Evolutionary conservation across 1,140 invertebrate species (phyloP).

Genomic region (Lepidurus arcticus): DNA sequence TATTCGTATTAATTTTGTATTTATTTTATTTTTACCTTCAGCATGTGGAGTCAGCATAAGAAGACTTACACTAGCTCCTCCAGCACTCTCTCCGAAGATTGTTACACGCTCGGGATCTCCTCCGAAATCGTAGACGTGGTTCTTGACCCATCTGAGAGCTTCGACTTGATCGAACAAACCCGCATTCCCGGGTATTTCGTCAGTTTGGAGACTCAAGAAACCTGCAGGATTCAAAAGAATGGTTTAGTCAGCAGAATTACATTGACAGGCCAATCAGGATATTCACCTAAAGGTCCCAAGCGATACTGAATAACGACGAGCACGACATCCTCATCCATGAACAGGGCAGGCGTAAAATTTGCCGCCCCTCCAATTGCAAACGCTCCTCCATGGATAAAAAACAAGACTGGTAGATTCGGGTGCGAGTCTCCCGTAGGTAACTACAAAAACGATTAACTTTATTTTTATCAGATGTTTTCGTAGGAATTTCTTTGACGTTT

Average conservation of each 20-base stretch:
- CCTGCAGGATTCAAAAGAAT: not conserved
- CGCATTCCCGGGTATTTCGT: constrained; percentile 50
- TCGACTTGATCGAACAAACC: constrained; percentile 55
- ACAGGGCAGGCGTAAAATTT: constrained; percentile 35
- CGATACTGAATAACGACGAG: constrained; percentile 44
- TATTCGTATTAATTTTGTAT: not conserved
- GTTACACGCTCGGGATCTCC: constrained; percentile 36
- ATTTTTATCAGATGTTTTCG: not conserved
- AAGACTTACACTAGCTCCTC: constrained; percentile 37
- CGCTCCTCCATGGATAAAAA: constrained; percentile 52
- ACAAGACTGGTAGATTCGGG: constrained; percentile 48
- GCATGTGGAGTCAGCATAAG: constrained; percentile 33
- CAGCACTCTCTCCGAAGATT: constrained; percentile 38
- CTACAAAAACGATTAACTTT: not conserved
- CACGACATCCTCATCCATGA: constrained; percentile 43
- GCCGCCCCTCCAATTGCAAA: constrained; percentile 35
- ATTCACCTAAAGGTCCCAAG: constrained; percentile 43
- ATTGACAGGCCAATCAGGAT: not conserved
- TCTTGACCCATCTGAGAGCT: constrained; percentile 46
- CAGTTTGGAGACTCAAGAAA: constrained; percentile 25
- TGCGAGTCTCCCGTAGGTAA: constrained; percentile 1
- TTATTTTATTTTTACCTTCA: constrained; percentile 29
- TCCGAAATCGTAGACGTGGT: constrained; percentile 37
- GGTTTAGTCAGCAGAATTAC: not conserved
- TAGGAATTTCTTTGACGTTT: not conserved